Percentiles rank a stretch among this genome's conserved stretches.
Evolutionary conservation across 2,888 invertebrate genomes (phyloP).

Genomic region (Tiliacea aurago): DNA sequence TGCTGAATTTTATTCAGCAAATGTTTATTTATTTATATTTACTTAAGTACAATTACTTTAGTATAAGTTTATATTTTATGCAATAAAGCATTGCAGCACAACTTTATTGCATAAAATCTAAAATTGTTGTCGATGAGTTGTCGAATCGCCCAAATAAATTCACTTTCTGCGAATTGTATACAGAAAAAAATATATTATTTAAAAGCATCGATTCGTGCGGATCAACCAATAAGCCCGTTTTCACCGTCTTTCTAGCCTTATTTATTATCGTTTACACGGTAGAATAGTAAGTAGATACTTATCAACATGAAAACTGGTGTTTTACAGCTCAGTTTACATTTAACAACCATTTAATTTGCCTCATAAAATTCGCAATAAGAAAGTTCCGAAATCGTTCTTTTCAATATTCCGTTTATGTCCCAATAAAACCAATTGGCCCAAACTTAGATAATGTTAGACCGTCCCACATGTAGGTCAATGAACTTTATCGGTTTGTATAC

Average conservation of each 20-base stretch:
- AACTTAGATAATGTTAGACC: conserved; percentile 33
- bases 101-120: too few relatives aligned
- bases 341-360: conserved; percentile 4
- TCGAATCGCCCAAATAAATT: too few relatives aligned
- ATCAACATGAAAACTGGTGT: conserved; percentile 40
- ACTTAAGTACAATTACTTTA: too few relatives aligned
- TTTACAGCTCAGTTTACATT: conserved; percentile 7
- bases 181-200: too few relatives aligned
- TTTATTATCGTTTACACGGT: not conserved
- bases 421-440: conserved; percentile 41
- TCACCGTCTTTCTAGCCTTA: not conserved
- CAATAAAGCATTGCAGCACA: too few relatives aligned
- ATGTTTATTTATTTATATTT: too few relatives aligned
- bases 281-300: not conserved
- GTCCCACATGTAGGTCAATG: conserved; percentile 49
- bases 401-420: conserved; percentile 35
- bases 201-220: too few relatives aligned
- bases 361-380: conserved; percentile 36
- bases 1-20: too few relatives aligned
- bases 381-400: conserved; percentile 21
- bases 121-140: too few relatives aligned
- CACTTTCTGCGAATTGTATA: too few relatives aligned
- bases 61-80: too few relatives aligned
- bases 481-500: conserved; percentile 64
- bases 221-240: too few relatives aligned